phyloP scores from a whole-genome alignment of 1,140 invertebrate species.

The Euschistus heros region DNA sequence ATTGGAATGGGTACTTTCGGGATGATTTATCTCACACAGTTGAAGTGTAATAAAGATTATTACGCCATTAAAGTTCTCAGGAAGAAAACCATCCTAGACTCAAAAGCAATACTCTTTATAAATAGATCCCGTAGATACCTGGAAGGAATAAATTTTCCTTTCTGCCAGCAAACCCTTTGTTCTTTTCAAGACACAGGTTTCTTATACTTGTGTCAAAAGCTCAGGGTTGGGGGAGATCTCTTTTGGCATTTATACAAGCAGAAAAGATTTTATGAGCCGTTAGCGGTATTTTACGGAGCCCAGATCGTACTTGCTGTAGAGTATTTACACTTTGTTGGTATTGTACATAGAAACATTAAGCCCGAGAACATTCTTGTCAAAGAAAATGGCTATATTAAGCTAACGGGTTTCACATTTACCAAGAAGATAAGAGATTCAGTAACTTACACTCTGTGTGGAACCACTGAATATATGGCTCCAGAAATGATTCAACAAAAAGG shows the following conservation, averaged over 20 bases:
- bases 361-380: slow-evolving; percentile 39
- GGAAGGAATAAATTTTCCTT: slow-evolving; percentile 67
- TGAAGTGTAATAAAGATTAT: slow-evolving; percentile 41
- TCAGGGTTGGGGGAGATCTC: slow-evolving; percentile 71
- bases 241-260: slow-evolving; percentile 61
- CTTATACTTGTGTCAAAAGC: slow-evolving; percentile 75
- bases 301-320: slow-evolving; percentile 87
- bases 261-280: slow-evolving; percentile 64
- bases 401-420: slow-evolving; percentile 29
- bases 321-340: slow-evolving; percentile 76
- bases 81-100: slow-evolving; percentile 74
- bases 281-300: slow-evolving; percentile 82
- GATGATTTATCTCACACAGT: slow-evolving; percentile 69
- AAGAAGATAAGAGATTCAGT: slow-evolving; percentile 38
- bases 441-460: slow-evolving; percentile 92
- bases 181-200: slow-evolving; percentile 80
- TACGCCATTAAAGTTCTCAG: slow-evolving; percentile 88
- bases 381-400: slow-evolving; percentile 55
- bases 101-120: slow-evolving; percentile 72
- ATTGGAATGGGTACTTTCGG: slow-evolving; percentile 86
- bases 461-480: slow-evolving; percentile 90
- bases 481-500: slow-evolving; percentile 91
- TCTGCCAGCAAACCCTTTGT: slow-evolving; percentile 69
- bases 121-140: slow-evolving; percentile 74
- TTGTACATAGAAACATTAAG: neutral